Conservation (phyloP, 2,113 vertebrate genomes). For the Oenanthe oenanthe region DNA sequence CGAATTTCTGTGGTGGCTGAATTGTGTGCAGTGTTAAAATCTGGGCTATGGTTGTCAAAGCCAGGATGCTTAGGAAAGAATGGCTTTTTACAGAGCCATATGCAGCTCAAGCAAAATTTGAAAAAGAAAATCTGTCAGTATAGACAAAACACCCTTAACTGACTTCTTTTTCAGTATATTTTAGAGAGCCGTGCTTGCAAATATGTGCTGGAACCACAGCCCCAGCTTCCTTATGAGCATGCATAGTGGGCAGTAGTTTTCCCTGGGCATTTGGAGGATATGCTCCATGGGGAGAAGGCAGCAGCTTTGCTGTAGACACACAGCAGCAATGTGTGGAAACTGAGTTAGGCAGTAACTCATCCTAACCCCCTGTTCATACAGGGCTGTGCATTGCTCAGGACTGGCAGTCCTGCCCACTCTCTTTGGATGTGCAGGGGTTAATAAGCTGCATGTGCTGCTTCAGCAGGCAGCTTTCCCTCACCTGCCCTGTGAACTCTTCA, state of each 20-base stretch:
- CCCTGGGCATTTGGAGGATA: neutral
- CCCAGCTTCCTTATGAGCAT: neutral
- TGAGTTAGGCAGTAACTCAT: fast-evolving
- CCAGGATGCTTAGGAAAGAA: neutral
- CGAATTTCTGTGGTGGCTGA: neutral
- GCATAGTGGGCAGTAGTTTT: neutral
- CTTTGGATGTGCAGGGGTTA: neutral
- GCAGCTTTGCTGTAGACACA: neutral
- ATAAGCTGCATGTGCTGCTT: neutral
- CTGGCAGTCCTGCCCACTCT: neutral
- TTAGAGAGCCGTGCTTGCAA: neutral
- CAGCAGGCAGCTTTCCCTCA: neutral
- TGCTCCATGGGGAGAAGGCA: neutral
- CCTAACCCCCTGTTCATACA: neutral
- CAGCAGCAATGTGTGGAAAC: neutral
- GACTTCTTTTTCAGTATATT: neutral
- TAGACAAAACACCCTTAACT: neutral
- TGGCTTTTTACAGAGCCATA: neutral
- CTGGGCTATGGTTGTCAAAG: constrained; percentile 6
- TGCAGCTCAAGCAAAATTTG: neutral
- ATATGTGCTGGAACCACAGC: neutral
- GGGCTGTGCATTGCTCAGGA: neutral
- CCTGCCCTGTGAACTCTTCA: neutral
- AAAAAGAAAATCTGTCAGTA: neutral
- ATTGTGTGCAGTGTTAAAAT: constrained; percentile 7